Evolutionary conservation across 2,797 vertebrate species (phyloP), one percentile per base, ranked within the genome.

Genomic region (Hoplostethus atlanticus): DNA sequence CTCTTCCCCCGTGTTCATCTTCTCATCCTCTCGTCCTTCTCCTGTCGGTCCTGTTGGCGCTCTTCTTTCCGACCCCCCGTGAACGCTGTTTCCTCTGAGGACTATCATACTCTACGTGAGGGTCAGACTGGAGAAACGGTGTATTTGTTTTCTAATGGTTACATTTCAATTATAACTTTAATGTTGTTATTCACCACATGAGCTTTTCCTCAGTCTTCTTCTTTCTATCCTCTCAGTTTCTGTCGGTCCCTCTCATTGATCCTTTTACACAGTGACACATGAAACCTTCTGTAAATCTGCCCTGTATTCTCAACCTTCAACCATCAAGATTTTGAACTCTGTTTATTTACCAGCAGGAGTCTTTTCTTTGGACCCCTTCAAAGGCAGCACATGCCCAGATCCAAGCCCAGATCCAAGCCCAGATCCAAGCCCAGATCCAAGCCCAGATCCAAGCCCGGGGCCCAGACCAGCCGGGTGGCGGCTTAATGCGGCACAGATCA

Each of bases 291-390:
- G 74, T 47, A 80, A 59, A 76, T 65, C 36, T 38, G 13, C 53
- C 31, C 58, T 79, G 77, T 21, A 21, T 81, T 89, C 79, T 80
- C 79, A 76, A 76, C 80, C 73, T 80, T 76, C 64, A 66, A 68
- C 64, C 60, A 42, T 68, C 12, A 2, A 80, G 74, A 78, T 64
- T 87, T 86, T 85, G 86, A 90, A 85, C 78, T 82, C 42, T 85
- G 84, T 88, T 92, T 92, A 80, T 89, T 89, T 68, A 90, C n/a
- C 90, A 92, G 90, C 81, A 57, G 84, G 82, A 80, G 81, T 64
- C 71, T 69, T 87, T 90, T 75, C 85, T 86, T 21, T 89, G 88
- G 80, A 89, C 87, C 85, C 85, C 63, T 86, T 90, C 79, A 90
- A 92, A 91, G 84, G 83, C 73, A 1, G 76, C 68, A 83, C 81